Evolutionary conservation across 2,113 vertebrate species (phyloP).

Genomic region (Laticauda colubrina): DNA sequence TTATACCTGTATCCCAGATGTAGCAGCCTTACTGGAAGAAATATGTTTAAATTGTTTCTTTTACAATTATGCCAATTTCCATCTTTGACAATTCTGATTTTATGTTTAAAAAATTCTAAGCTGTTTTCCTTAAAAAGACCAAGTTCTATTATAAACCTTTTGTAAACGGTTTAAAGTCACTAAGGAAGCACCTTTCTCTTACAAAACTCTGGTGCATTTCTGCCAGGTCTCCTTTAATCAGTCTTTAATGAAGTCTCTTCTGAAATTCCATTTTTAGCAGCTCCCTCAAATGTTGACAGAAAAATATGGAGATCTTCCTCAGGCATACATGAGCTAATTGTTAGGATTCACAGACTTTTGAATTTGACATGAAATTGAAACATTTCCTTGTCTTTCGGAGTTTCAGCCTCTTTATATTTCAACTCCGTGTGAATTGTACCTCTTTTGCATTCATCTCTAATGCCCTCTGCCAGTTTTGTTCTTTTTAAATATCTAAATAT

Average conservation of each 20-base stretch:
- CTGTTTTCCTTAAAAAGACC: neutral
- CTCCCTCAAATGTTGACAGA: neutral
- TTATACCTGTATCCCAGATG: neutral
- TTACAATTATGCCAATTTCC: neutral
- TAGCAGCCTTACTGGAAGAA: neutral
- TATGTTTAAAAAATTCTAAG: neutral
- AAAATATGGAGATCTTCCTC: neutral
- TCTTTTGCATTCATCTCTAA: neutral
- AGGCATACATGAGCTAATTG: neutral
- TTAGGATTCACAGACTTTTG: neutral
- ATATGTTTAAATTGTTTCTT: neutral
- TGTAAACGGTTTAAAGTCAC: neutral
- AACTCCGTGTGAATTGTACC: neutral
- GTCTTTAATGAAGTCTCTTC: neutral
- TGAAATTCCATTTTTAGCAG: neutral
- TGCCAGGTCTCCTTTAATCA: neutral
- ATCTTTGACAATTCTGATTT: neutral
- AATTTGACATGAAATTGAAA: neutral
- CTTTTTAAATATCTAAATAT: neutral
- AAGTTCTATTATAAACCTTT: neutral
- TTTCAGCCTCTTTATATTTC: neutral
- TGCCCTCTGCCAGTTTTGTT: neutral
- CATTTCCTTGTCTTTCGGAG: neutral
- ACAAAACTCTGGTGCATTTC: neutral
- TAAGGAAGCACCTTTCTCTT: neutral